Evolutionary conservation across 2,888 invertebrate species (phyloP), one percentile per base, ranked within the genome.

Genomic region (Spisula subtruncata): DNA sequence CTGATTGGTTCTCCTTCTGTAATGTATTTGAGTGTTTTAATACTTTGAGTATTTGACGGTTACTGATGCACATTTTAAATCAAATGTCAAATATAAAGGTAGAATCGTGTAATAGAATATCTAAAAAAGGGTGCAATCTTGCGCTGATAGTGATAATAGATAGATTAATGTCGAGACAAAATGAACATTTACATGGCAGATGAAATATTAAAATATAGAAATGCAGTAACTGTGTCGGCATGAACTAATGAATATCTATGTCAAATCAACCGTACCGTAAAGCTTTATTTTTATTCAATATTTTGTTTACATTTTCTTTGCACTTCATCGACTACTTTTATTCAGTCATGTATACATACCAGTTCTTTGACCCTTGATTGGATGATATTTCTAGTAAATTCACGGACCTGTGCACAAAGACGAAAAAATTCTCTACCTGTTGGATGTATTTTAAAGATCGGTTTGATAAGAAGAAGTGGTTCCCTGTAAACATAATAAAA

Each of bases 381-480:
- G 25, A 92, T 92, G 0, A 92, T 86, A 10, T 85, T 56, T 6
- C 85, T 83, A 20, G 92, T 89, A 16, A 91, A 88, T 16, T 84
- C 41, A 81, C 91, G 92, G 12, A 89, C 87, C 71, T 83, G 82
- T 12, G 89, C 85, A 81, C 88, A 86, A 0, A 90, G 32, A 25
- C 81, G 20, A n/a, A 46, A 66, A 51, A 83, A 86, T 46, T 86
- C 87, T 86, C 83, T 87, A 4, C 92, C 92, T 0, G 32, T 1
- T 29, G 82, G 16, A 8, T 82, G 87, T 32, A 56, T n/a, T 4
- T 83, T 51, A 51, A 75, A 92, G 1, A 89, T 84, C 10, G 75
- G 88, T 71, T 92, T 90, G 18, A 60, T 29, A 1, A 54, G 20
- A 0, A 81, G 20, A 18, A 41, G 12, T 8, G 86, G 51, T 48